A percentile compares a stretch with the other conserved stretches of the same genome.
These are phyloP conservation scores for Patiria miniata DNA, from an alignment of 35 echinoderm and acorn worm species.

Conservation along the genomic window DNA sequence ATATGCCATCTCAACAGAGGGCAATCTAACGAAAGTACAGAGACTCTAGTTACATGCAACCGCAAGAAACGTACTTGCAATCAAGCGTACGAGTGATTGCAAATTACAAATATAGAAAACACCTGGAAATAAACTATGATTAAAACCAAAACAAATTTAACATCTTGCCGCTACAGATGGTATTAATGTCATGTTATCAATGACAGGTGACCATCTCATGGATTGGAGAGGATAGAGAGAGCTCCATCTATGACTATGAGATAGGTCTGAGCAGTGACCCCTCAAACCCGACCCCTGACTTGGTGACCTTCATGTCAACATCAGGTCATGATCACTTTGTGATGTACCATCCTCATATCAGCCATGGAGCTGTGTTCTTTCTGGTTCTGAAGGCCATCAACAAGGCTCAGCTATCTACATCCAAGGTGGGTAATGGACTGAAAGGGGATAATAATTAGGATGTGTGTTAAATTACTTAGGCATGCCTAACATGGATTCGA, in stretches of 20 bases:
- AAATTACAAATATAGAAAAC: too few relatives aligned
- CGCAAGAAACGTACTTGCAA: too few relatives aligned
- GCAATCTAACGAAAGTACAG: too few relatives aligned
- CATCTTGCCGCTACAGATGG: too few relatives aligned
- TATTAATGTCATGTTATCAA: neutral
- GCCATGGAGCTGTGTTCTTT: conserved; percentile 23
- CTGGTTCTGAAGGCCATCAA: conserved; percentile 42
- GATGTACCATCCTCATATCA: conserved; percentile 40
- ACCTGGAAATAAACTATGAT: too few relatives aligned
- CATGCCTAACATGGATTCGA: too few relatives aligned
- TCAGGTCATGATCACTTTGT: neutral
- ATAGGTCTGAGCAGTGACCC: conserved; percentile 39
- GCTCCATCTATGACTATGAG: conserved; percentile 31
- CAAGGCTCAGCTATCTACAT: conserved; percentile 30
- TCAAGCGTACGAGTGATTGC: too few relatives aligned
- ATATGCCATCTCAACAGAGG: too few relatives aligned
- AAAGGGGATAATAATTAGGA: too few relatives aligned
- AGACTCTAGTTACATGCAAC: too few relatives aligned
- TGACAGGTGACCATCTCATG: conserved; percentile 32
- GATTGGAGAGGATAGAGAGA: conserved; percentile 29
- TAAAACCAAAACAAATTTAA: too few relatives aligned
- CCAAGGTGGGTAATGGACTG: conserved; percentile 16
- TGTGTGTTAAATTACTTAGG: too few relatives aligned
- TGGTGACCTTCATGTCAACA: conserved; percentile 36
- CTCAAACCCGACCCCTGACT: conserved; percentile 21